phyloP scores from a whole-genome alignment of 2,797 vertebrate genomes.

The Sarcophilus harrisii region DNA sequence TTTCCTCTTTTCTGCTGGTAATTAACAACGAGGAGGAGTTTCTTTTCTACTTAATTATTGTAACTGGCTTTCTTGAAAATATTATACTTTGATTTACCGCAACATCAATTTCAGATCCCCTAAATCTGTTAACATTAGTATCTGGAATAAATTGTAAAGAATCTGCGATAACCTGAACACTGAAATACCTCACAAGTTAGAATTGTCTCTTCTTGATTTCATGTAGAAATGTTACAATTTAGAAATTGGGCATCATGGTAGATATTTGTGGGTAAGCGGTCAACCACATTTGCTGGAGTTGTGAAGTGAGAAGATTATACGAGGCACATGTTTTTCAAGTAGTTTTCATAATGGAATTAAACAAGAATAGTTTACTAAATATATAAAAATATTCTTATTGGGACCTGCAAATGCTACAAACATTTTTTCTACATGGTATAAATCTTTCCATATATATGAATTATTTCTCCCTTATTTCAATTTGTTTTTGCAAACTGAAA shows the following conservation, averaged over 20 bases:
- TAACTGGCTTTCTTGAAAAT: neutral
- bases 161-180: neutral
- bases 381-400: neutral
- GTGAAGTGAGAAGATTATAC: neutral
- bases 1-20: neutral
- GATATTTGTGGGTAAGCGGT: neutral
- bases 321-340: neutral
- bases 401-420: neutral
- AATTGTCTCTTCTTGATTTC: neutral
- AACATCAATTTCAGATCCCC: neutral
- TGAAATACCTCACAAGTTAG: neutral
- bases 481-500: neutral
- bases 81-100: neutral
- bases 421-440: neutral
- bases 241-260: neutral
- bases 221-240: neutral
- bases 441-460: neutral
- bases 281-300: neutral
- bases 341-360: neutral
- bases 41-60: neutral
- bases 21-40: neutral
- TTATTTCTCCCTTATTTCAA: neutral
- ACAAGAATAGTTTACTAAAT: neutral
- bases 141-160: neutral
- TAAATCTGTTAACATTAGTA: neutral